Evolutionary conservation across 2,113 vertebrate species (phyloP).

Genomic region (Phocoena phocoena): DNA sequence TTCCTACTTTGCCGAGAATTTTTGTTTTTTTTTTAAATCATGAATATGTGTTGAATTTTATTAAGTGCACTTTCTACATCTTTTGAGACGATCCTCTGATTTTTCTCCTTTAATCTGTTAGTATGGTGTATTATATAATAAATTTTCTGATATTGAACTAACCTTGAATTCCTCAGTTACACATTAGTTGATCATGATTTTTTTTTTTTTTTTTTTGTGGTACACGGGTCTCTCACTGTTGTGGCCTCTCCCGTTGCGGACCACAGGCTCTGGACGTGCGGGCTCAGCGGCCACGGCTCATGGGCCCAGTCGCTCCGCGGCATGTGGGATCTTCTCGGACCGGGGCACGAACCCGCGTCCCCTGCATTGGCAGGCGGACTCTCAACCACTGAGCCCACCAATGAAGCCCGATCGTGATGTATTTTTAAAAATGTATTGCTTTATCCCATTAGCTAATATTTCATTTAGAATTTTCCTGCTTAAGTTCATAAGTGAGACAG

Average conservation of each 20-base stretch:
- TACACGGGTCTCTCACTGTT: too few species aligned
- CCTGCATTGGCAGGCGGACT: too few species aligned
- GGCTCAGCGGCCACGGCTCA: too few species aligned
- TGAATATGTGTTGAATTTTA: neutral
- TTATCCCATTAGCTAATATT: neutral
- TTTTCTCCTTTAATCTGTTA: neutral
- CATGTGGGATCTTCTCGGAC: too few species aligned
- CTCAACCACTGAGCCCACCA: too few species aligned
- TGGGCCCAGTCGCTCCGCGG: too few species aligned
- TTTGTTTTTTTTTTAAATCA: neutral
- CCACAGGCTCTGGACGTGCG: too few species aligned
- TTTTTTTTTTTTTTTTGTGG: too few species aligned
- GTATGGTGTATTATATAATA: neutral
- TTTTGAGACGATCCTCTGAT: neutral
- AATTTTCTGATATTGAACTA: neutral
- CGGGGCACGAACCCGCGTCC: too few species aligned
- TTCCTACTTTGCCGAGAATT: neutral
- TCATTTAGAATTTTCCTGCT: slow-evolving; percentile 7
- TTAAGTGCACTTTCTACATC: neutral
- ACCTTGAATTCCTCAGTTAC: neutral
- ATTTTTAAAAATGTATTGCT: neutral
- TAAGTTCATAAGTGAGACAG: neutral
- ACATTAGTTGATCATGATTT: neutral
- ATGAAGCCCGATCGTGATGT: neutral
- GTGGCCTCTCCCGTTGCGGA: too few species aligned